A percentile compares a stretch with the other conserved stretches of the same genome.
Evolutionary conservation across 92 coral and sea anemone genomes (phyloP).

Genomic region (Blastomussa wellsi): DNA sequence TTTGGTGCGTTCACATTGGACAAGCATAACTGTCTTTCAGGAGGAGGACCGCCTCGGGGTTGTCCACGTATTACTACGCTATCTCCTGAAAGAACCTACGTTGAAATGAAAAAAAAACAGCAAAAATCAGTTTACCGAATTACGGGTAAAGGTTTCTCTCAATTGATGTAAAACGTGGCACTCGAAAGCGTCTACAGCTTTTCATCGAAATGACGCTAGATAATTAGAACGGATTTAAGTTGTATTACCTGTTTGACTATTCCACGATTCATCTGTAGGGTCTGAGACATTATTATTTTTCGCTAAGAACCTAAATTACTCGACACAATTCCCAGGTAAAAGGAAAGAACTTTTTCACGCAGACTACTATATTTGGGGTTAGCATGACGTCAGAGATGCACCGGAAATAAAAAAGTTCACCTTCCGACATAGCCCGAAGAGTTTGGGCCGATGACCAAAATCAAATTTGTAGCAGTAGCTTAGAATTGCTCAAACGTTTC

Average conservation of each 20-base stretch:
- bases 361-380: constrained; percentile 77
- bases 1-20: constrained; percentile 96
- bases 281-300: constrained; percentile 74
- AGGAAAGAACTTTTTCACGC: constrained; percentile 60
- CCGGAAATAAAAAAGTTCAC: constrained; percentile 14
- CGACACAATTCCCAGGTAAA: constrained; percentile 72
- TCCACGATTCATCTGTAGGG: constrained; percentile 94
- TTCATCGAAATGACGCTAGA: not conserved
- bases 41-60: constrained; percentile 98
- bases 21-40: constrained; percentile 94
- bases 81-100: constrained; percentile 95
- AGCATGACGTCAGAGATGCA: constrained; percentile 63
- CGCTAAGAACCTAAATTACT: constrained; percentile 50
- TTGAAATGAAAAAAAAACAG: constrained; percentile 22
- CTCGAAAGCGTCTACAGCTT: not conserved
- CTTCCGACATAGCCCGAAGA: not conserved
- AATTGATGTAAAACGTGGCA: constrained; percentile 32
- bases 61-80: constrained; percentile 96
- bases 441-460: not conserved
- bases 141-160: constrained; percentile 15
- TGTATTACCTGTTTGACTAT: constrained; percentile 88
- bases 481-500: not conserved
- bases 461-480: not conserved
- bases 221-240: not conserved
- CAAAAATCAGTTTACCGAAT: not conserved